Evolutionary conservation across 2,888 invertebrate genomes (phyloP).

Genomic region (Slavum lentiscoides): DNA sequence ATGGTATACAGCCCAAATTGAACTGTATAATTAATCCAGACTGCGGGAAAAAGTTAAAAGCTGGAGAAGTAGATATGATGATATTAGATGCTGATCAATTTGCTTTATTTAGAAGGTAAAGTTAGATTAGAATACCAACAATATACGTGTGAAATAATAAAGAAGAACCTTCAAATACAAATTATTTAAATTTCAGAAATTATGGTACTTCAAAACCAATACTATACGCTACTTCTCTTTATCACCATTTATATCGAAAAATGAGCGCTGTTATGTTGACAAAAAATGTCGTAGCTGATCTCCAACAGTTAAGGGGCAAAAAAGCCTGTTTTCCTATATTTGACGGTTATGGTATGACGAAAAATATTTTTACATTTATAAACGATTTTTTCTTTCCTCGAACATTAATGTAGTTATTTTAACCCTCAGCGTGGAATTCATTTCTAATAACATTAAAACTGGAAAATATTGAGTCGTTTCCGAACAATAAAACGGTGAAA

Average conservation of each 20-base stretch:
- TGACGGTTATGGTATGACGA: conserved; percentile 57
- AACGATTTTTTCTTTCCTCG: not conserved
- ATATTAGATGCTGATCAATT: conserved; percentile 32
- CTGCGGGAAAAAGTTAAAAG: conserved; percentile 25
- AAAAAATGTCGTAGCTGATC: conserved; percentile 55
- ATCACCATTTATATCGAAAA: conserved; percentile 42
- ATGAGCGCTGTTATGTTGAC: conserved; percentile 41
- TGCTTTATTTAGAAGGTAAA: conserved; percentile 34
- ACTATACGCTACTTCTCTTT: conserved; percentile 40
- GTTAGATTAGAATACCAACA: too few relatives aligned
- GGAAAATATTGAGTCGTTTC: conserved; percentile 51
- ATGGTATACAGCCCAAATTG: conserved; percentile 40
- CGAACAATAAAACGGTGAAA: conserved; percentile 60
- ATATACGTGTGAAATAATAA: not conserved
- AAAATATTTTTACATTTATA: not conserved
- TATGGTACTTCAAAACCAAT: conserved; percentile 24
- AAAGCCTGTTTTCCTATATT: conserved; percentile 79
- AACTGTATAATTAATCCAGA: conserved; percentile 24
- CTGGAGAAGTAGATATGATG: conserved; percentile 33
- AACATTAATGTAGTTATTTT: not conserved
- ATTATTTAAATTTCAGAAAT: conserved; percentile 19
- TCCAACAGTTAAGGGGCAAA: conserved; percentile 71
- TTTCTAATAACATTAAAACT: conserved; percentile 47
- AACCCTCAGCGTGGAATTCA: conserved; percentile 54
- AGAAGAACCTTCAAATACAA: not conserved